Base-by-base conservation (phyloP, 2,797 vertebrate species). In the Bucorvus abyssinicus region DNA sequence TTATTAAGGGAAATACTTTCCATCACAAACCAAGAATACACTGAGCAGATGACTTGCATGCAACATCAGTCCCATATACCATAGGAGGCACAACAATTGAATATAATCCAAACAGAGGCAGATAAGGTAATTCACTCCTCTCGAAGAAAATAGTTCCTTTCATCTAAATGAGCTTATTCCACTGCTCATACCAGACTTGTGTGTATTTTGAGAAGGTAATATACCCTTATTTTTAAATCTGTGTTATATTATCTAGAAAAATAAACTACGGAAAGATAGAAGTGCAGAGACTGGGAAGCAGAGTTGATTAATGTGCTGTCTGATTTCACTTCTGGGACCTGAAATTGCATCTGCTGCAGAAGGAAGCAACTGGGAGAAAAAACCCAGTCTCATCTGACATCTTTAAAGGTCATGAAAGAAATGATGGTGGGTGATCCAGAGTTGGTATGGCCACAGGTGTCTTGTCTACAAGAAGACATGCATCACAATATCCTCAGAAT, bases 291-390 rank as follows among this genome's bases (percentile, higher is more conserved):
- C 75, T 80, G 21, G 78, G 70, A 94, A 94, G 73, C 65, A 64
- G 57, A 56, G 38, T 36, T 98, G 97, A 97, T 97, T 95, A 97
- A 97, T 97, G 94, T 81, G 91, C 84, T 95, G 85, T 85, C 95
- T 90, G 96, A 96, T 97, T 97, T 97, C 92, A 89, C 92, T 97
- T 95, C 78, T 92, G 93, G 93, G 94, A 89, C 68, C 71, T 94
- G 80, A 95, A 96, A 97, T 93, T 94, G 89, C 74, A 93, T 94
- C 89, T 74, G 44, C 70, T 53, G 85, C 94, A 91, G 86, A 95
- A 96, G 88, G 91, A 97, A 97, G 45, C 49, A 93, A 69, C 77
- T 65, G 30, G 84, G 14, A 30, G 6, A 6, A 1, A 16, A 63
- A 50, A 30, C 18, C 9, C 36, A 90, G 90, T 77, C 87, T 95